Percentiles rank a stretch among this genome's conserved stretches.
These are phyloP conservation scores for Nothura maculosa DNA, from an alignment of 2,797 vertebrate species.

Conservation along the genomic window DNA sequence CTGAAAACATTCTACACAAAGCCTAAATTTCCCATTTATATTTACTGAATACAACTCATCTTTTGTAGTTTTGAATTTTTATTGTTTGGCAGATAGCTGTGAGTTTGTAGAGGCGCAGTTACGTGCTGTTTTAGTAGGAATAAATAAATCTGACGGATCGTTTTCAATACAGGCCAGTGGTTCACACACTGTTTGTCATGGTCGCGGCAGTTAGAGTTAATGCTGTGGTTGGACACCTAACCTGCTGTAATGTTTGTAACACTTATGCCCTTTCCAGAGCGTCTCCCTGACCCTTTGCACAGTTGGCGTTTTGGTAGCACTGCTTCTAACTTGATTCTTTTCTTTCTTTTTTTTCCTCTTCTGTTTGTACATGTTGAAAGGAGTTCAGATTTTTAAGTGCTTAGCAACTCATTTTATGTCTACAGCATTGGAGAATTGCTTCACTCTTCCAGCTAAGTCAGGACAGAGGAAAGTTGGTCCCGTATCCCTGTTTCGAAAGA, in stretches of 20 bases:
- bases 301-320: background rate
- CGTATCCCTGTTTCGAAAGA: background rate
- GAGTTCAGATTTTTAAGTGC: background rate
- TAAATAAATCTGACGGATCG: conserved; percentile 64
- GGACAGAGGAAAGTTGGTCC: background rate
- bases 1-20: conserved; percentile 70
- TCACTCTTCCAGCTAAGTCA: background rate
- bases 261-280: background rate
- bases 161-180: conserved; percentile 47
- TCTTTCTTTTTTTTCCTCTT: background rate
- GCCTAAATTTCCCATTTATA: conserved; percentile 81
- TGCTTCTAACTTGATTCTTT: conserved; percentile 22
- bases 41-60: conserved; percentile 81
- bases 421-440: background rate
- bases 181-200: background rate
- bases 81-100: conserved; percentile 82
- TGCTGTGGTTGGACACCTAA: background rate
- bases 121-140: conserved; percentile 75
- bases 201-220: background rate
- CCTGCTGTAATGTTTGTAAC: background rate
- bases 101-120: conserved; percentile 79
- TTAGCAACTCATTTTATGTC: conserved; percentile 18
- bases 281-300: background rate
- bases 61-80: conserved; percentile 86
- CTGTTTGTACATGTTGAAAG: conserved; percentile 31